Evolutionary conservation across 2,888 invertebrate genomes (phyloP), one percentile per base, ranked within the genome.

Genomic region (Drosophila nr. perissopoda): DNA sequence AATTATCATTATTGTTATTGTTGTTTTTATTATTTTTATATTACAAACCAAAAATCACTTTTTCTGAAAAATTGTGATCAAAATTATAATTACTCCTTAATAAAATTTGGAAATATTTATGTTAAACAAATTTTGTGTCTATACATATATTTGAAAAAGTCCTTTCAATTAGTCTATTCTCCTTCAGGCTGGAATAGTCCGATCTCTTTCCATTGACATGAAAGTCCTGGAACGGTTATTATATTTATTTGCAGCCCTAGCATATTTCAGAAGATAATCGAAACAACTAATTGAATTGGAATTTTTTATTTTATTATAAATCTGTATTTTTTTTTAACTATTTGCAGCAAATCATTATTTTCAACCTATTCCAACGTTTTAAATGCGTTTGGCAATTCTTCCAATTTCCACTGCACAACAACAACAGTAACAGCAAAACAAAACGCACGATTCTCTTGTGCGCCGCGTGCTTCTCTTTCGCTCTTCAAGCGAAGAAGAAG

Each of bases 401-500:
- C 13, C 11, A 21, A n/a, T n/a, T 4, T 18, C 3, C 10, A 27
- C 27, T 10, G 2, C 49, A 18, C 27, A 29, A 27, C 54, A 54
- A 21, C 8, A 11, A 27, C 25, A 54, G 10, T 33, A 33, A 36
- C 25, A 36, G 13, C 52, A 31, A 31, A 51, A 36, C 38, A n/a
- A 21, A 18, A 31, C 40, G 34, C 54, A 46, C 7, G 27, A 34
- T 58, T 76, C 80, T 69, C 65, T 71, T 76, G 51, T 13, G 27
- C 40, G 21, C 10, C 10, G 68, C 57, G 62, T 62, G n/a, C 18
- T 51, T 31, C 51, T 51, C 51, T 51, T 78, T 57, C 63, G 48
- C 80, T 80, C 81, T 83, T 69, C 21, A 21, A 29, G 46, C 21
- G n/a, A 46, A 16, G 21, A 46, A 21, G 51, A 81, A 83, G 89